Conservation (phyloP, 1,140 invertebrate genomes). For the Thaumetopoea pityocampa region DNA sequence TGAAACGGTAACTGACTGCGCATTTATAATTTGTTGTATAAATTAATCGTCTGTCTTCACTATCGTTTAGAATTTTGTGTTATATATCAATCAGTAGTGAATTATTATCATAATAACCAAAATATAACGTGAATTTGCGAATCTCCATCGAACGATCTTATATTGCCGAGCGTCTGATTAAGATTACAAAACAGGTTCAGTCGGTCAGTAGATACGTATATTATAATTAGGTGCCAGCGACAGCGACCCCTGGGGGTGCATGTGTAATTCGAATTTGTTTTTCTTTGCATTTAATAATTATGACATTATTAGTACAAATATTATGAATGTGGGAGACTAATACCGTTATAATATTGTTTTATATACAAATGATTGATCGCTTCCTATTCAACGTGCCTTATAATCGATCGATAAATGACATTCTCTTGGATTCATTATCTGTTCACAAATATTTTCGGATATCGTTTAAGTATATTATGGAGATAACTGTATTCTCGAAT, state of each 20-base stretch:
- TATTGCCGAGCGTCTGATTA: constrained; percentile 35
- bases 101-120: too few relatives aligned
- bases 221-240: constrained; percentile 62
- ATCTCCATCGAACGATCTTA: too few relatives aligned
- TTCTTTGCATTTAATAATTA: constrained; percentile 37
- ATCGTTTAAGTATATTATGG: constrained; percentile 1
- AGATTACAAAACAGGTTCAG: constrained; percentile 53
- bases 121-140: too few relatives aligned
- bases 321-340: constrained; percentile 23
- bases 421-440: too few relatives aligned
- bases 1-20: too few relatives aligned
- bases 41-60: too few relatives aligned
- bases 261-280: constrained; percentile 49
- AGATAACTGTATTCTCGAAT: constrained; percentile 7
- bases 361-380: too few relatives aligned
- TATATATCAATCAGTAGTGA: too few relatives aligned
- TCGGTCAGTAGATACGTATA: constrained; percentile 60
- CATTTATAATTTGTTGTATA: too few relatives aligned
- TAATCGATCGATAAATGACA: too few relatives aligned
- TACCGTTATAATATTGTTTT: constrained; percentile 6
- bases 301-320: constrained; percentile 36
- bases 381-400: too few relatives aligned
- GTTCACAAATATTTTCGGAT: constrained; percentile 3
- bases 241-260: constrained; percentile 51
- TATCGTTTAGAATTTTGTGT: too few relatives aligned